These are phyloP conservation scores for Orius insidiosus DNA, from an alignment of 1,140 invertebrate species.

Conservation along the genomic window DNA sequence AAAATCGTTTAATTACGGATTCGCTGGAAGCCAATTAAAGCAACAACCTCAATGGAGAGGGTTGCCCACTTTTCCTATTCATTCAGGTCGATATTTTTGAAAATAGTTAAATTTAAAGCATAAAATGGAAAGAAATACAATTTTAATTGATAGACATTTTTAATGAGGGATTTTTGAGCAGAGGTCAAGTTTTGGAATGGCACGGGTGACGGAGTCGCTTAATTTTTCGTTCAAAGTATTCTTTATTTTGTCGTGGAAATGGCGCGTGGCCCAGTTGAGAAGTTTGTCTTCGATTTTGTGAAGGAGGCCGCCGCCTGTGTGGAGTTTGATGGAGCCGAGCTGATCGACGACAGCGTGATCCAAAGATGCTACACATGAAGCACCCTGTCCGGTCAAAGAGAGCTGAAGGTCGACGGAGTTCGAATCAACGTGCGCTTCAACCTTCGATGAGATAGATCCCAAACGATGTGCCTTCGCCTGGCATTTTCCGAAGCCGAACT, in stretches of 20 bases:
- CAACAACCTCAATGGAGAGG: not conserved
- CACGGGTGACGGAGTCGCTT: not conserved
- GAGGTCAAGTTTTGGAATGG: conserved; percentile 5
- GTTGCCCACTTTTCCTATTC: not conserved
- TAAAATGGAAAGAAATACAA: too few relatives aligned
- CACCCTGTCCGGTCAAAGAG: not conserved
- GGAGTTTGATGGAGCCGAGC: conserved; percentile 4
- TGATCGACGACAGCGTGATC: conserved; percentile 3
- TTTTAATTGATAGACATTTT: not conserved
- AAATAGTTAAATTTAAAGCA: too few relatives aligned
- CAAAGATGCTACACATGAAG: conserved; percentile 5
- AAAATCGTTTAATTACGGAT: too few relatives aligned
- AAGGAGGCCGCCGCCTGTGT: conserved; percentile 10
- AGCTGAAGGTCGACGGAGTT: conserved; percentile 11
- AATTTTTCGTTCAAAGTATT: not conserved
- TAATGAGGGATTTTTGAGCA: conserved; percentile 11
- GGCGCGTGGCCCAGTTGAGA: not conserved
- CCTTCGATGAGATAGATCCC: conserved; percentile 1
- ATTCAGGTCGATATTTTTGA: not conserved
- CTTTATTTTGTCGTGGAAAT: not conserved
- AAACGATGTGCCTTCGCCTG: conserved; percentile 6
- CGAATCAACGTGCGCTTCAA: conserved; percentile 2
- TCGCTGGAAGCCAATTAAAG: not conserved
- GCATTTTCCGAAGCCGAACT: not conserved
- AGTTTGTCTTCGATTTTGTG: conserved; percentile 13